Base-by-base conservation (phyloP, 1,140 invertebrate genomes). In the Drosophila tani region DNA sequence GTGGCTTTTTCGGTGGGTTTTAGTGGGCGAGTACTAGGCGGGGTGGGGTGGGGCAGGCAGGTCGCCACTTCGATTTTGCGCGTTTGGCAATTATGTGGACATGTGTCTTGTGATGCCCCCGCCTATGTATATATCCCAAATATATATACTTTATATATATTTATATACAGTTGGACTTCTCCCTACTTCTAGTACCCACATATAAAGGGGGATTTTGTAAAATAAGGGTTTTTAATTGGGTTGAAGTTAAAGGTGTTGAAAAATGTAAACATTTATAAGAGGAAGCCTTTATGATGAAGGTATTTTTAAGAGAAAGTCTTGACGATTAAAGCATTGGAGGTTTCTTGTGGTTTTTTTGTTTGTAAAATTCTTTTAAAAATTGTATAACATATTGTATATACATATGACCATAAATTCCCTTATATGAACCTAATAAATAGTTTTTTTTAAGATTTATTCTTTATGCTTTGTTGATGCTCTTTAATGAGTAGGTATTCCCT, bases 51-150 rank as follows among this genome's bases (percentile, higher is more conserved):
- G 66, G 55, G 11, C 29, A 17, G 74, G 65, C 32, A 64, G 65
- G 68, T 73, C 69, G 70, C 75, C 75, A 78, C 83, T 87, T 87
- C 85, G 85, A 87, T 87, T 88, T 87, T 87, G 84, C 85, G 84
- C 84, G 85, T 88, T 88, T 90, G 85, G 81, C 84, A 88, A 88
- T 88, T 88, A 88, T 88, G 81, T 84, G 85, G 81, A 88, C 84
- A 90, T 88, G 84, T 87, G 84, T 87, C 84, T 87, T 86, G 53
- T 40, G 78, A 84, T 79, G 79, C 70, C 80, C 70, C 80, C 71
- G 71, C 65, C 79, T 80, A 79, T 75, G 82, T 75, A 75, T 75
- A 75, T 57, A 63, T 59, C 27, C 51, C 40, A 71, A 66, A 38
- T 45, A 57, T 47, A 47, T 67, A 19, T 14, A 32, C 35, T 53